Percentiles rank a stretch among this genome's conserved stretches.
Evolutionary conservation across 1,140 invertebrate genomes (phyloP).

Genomic region (Notospermus geniculatus): DNA sequence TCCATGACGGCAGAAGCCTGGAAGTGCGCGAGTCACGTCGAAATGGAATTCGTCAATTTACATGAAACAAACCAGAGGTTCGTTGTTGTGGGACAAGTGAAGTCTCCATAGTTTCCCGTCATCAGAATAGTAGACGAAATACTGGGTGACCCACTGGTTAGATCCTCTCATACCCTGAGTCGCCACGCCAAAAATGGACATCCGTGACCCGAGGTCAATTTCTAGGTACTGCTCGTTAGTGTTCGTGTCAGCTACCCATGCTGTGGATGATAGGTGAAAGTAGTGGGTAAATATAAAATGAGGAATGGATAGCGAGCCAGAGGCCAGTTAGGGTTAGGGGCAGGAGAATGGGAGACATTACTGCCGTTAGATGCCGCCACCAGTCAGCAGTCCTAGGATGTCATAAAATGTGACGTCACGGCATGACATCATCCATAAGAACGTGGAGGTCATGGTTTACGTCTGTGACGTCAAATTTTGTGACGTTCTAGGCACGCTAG

Average conservation of each 20-base stretch:
- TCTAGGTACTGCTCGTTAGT: conserved; percentile 88
- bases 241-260: conserved; percentile 87
- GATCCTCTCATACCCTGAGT: conserved; percentile 81
- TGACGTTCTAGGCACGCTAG: too few species aligned
- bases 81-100: neutral
- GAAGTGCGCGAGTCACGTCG: too few species aligned
- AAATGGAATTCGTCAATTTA: neutral
- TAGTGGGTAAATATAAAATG: neutral
- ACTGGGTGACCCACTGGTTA: conserved; percentile 89
- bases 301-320: too few species aligned
- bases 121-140: conserved; percentile 82
- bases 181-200: conserved; percentile 73
- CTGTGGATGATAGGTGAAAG: conserved; percentile 41
- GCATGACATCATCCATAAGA: too few species aligned
- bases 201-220: conserved; percentile 71
- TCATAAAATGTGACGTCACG: too few species aligned
- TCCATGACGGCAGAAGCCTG: too few species aligned
- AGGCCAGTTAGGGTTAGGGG: neutral
- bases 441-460: too few species aligned
- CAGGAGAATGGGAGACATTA: too few species aligned
- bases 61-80: neutral
- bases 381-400: too few species aligned
- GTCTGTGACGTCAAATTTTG: too few species aligned
- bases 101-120: conserved; percentile 85
- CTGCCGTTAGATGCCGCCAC: too few species aligned